phyloP scores from a whole-genome alignment of 2,888 invertebrate genomes.

The Caenorhabditis auriculariae region DNA sequence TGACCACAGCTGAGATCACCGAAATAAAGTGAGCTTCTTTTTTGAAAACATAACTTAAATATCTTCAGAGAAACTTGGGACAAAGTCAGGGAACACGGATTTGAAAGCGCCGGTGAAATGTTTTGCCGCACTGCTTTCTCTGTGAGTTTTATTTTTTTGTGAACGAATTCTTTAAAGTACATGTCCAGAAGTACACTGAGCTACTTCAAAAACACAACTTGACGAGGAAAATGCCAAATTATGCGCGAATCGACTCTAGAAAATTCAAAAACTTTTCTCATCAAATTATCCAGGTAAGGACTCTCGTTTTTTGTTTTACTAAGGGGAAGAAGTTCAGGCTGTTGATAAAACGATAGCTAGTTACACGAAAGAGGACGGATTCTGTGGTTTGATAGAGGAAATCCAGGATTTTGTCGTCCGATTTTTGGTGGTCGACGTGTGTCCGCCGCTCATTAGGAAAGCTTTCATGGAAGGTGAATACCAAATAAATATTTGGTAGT shows the following conservation, averaged over 20 bases:
- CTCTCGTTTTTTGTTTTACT: no score
- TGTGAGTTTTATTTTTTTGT: slow-evolving; percentile 10
- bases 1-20: slow-evolving; percentile 44
- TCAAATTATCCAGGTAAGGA: slow-evolving; percentile 43
- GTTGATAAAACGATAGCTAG: slow-evolving; percentile 48
- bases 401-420: slow-evolving; percentile 46
- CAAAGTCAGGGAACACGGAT: slow-evolving; percentile 39
- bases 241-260: slow-evolving; percentile 21
- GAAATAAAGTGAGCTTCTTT: slow-evolving; percentile 10
- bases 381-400: slow-evolving; percentile 38
- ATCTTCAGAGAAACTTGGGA: slow-evolving; percentile 35
- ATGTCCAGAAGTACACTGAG: slow-evolving; percentile 35
- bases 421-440: slow-evolving; percentile 55
- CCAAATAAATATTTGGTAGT: no score
- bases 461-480: slow-evolving; percentile 53
- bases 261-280: slow-evolving; percentile 38
- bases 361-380: slow-evolving; percentile 45
- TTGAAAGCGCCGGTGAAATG: slow-evolving; percentile 42
- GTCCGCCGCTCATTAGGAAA: slow-evolving; percentile 55
- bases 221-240: slow-evolving; percentile 30
- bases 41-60: background rate
- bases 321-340: no score
- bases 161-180: background rate
- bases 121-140: slow-evolving; percentile 42
- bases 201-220: slow-evolving; percentile 40